Evolutionary conservation across 2,888 invertebrate genomes (phyloP).

Genomic region (Macroteleia sp.): DNA sequence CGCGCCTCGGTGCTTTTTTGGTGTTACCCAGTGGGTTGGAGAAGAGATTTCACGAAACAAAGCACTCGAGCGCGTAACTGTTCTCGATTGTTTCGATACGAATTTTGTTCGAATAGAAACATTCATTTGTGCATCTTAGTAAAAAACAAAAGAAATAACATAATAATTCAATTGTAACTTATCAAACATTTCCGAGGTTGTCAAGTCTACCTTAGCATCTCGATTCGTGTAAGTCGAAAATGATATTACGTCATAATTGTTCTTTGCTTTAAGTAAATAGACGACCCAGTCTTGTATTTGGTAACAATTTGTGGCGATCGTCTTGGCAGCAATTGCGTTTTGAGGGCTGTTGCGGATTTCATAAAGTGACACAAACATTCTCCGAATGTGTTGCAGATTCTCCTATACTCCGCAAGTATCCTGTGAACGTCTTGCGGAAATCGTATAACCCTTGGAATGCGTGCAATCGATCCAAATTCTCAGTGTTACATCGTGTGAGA

Average conservation of each 20-base stretch:
- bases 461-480: conserved; percentile 61
- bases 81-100: conserved; percentile 33
- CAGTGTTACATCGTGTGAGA: conserved; percentile 62
- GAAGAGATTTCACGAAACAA: conserved; percentile 65
- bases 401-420: conserved; percentile 56
- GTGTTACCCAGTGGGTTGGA: conserved; percentile 62
- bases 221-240: too few species aligned
- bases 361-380: conserved; percentile 56
- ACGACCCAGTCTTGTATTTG: not conserved
- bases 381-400: conserved; percentile 39
- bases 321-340: conserved; percentile 19
- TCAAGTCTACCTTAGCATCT: too few species aligned
- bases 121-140: conserved; percentile 9
- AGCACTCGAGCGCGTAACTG: conserved; percentile 54
- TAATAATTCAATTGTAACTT: conserved; percentile 24
- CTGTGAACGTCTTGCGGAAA: conserved; percentile 57
- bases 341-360: conserved; percentile 40
- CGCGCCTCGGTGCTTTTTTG: conserved; percentile 43
- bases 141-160: not conserved
- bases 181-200: not conserved
- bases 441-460: conserved; percentile 57
- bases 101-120: conserved; percentile 28
- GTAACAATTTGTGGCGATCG: not conserved
- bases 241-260: too few species aligned
- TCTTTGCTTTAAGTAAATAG: not conserved